Conservation (phyloP, 23 tunicate species). For the Trididemnum nubilum region DNA sequence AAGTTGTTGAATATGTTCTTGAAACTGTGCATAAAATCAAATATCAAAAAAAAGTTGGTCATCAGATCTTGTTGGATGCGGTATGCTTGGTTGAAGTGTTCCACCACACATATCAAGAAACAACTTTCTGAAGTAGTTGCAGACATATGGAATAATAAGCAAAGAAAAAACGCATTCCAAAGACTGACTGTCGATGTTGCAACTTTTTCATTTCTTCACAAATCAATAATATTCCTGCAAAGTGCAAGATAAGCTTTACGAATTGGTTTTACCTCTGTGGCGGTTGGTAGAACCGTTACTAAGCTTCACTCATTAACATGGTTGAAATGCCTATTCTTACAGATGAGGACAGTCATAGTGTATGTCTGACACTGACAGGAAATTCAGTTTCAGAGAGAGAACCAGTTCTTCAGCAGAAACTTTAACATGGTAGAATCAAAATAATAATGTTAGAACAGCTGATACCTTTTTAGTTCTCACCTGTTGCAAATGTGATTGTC, state of each 20-base stretch:
- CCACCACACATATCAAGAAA: slow-evolving; percentile 9
- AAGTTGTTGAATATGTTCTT: slow-evolving; percentile 11
- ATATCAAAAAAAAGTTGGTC: slow-evolving; percentile 1
- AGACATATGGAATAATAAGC: background rate
- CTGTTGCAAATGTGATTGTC: slow-evolving; percentile 22
- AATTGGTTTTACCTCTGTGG: background rate
- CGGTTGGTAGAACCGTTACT: background rate
- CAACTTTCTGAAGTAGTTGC: background rate
- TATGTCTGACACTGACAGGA: background rate
- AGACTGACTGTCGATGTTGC: background rate
- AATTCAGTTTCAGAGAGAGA: background rate
- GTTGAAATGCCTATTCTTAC: background rate
- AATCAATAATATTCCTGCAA: background rate
- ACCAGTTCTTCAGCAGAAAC: background rate
- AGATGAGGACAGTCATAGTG: background rate
- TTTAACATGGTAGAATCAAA: background rate
- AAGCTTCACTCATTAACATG: background rate
- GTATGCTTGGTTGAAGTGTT: slow-evolving; percentile 9
- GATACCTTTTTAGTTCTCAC: background rate
- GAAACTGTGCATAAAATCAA: slow-evolving; percentile 1
- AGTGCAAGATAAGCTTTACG: background rate
- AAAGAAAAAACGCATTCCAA: background rate
- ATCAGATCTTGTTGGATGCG: slow-evolving; percentile 1
- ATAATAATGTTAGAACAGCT: background rate
- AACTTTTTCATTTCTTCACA: background rate